A percentile compares a stretch with the other conserved stretches of the same genome.
Evolutionary conservation across 1,140 invertebrate genomes (phyloP).

Genomic region (Drosophila littoralis): DNA sequence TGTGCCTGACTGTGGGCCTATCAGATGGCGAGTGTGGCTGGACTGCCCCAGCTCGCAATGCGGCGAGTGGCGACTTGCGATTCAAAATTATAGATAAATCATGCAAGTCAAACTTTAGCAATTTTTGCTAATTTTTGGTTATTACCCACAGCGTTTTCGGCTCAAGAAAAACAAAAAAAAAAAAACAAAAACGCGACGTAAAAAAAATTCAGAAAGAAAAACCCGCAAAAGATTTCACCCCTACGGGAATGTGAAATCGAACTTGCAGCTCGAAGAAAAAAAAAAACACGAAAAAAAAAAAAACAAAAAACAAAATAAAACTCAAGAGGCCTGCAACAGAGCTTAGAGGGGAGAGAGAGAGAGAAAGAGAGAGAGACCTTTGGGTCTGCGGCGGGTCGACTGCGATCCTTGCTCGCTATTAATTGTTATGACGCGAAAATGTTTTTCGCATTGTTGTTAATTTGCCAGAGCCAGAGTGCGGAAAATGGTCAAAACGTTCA

Average conservation of each 20-base stretch:
- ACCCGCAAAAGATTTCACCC: constrained; percentile 67
- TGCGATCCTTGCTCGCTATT: constrained; percentile 60
- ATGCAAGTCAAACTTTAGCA: constrained; percentile 82
- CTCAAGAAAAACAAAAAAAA: constrained; percentile 25
- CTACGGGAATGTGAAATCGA: constrained; percentile 82
- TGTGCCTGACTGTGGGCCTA: constrained; percentile 68
- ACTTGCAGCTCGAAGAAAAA: constrained; percentile 54
- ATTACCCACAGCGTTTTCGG: constrained; percentile 75
- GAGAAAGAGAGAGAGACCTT: constrained; percentile 1
- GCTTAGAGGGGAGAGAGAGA: neutral
- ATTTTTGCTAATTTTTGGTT: constrained; percentile 83
- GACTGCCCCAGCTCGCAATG: constrained; percentile 28
- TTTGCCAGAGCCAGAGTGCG: constrained; percentile 51
- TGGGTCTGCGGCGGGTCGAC: constrained; percentile 18
- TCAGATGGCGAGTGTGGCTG: constrained; percentile 72
- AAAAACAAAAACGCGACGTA: constrained; percentile 54
- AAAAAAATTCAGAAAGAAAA: constrained; percentile 21
- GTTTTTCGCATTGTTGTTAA: constrained; percentile 71
- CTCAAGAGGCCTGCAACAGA: constrained; percentile 22
- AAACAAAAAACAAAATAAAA: neutral
- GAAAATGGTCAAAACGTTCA: constrained; percentile 47
- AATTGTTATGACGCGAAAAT: constrained; percentile 79
- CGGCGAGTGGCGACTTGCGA: constrained; percentile 65
- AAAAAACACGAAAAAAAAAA: neutral
- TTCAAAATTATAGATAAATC: constrained; percentile 83